Conservation (phyloP, 2,888 invertebrate genomes). For the Strigamia transsilvanica region DNA sequence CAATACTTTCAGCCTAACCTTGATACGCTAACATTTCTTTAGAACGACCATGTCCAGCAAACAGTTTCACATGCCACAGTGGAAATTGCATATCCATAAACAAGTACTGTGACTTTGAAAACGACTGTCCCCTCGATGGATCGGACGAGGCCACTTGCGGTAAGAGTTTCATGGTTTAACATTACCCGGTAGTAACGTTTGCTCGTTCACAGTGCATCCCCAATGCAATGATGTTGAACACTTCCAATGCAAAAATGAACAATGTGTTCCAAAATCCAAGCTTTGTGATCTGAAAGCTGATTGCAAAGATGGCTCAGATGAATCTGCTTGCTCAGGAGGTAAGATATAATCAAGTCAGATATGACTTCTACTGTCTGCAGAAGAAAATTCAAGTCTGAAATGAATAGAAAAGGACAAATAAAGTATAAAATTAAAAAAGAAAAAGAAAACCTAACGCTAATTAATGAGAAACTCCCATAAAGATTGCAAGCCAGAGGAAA, state of each 20-base stretch:
- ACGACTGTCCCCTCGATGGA: constrained; percentile 64
- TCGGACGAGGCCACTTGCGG: constrained; percentile 64
- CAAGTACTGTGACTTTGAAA: constrained; percentile 63
- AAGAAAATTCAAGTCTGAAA: too few species aligned
- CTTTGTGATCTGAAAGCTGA: constrained; percentile 62
- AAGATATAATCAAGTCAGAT: neutral
- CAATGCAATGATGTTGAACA: neutral
- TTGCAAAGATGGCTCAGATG: constrained; percentile 60
- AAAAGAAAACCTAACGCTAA: too few species aligned
- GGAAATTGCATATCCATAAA: constrained; percentile 58
- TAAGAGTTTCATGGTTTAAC: constrained; percentile 55
- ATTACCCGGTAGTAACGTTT: neutral
- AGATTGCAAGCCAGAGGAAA: too few species aligned
- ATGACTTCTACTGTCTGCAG: too few species aligned
- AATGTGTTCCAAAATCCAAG: constrained; percentile 61
- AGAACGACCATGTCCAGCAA: constrained; percentile 56
- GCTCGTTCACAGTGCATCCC: constrained; percentile 55
- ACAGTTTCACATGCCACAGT: constrained; percentile 58
- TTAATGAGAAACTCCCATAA: too few species aligned
- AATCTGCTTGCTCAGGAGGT: constrained; percentile 58
- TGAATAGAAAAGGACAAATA: too few species aligned
- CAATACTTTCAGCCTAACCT: neutral
- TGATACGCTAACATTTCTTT: neutral
- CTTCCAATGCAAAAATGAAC: constrained; percentile 60
- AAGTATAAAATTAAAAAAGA: too few species aligned